phyloP scores from a whole-genome alignment of 2,113 vertebrate species.

The Trichomycterus rosablanca region DNA sequence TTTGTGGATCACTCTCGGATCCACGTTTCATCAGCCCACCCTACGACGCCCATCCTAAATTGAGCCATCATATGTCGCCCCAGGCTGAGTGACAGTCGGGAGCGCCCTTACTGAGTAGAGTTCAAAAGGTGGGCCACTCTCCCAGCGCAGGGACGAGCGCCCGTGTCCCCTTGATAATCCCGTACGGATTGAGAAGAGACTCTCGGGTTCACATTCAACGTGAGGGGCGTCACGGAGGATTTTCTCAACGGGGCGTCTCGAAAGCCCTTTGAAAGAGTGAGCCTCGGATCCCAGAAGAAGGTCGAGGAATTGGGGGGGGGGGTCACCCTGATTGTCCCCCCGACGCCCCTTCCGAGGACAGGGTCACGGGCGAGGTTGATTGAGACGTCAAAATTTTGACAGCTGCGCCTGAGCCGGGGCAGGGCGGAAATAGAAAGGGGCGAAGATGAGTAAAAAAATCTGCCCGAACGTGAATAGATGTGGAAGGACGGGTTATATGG shows the following conservation, averaged over 20 bases:
- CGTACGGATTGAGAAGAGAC: constrained; percentile 16
- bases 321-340: constrained; percentile 38
- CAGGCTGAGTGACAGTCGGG: constrained; percentile 25
- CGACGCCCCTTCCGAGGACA: constrained; percentile 44
- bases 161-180: constrained; percentile 45
- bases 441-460: constrained; percentile 52
- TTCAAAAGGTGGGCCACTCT: constrained; percentile 45
- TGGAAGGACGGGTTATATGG: constrained; percentile 18
- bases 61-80: constrained; percentile 34
- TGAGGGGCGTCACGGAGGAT: constrained; percentile 6
- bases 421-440: constrained; percentile 47
- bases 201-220: constrained; percentile 38
- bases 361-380: constrained; percentile 68
- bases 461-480: constrained; percentile 54
- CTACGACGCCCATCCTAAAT: constrained; percentile 22
- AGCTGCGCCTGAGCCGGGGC: constrained; percentile 64
- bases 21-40: no score
- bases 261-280: constrained; percentile 55
- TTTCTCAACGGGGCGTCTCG: constrained; percentile 37
- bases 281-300: constrained; percentile 51
- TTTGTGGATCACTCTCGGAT: no score
- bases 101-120: constrained; percentile 35
- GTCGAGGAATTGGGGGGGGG: constrained; percentile 63
- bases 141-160: constrained; percentile 33
- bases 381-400: constrained; percentile 75